Conservation (phyloP, 2,113 vertebrate genomes). For the Microtus richardsoni region DNA sequence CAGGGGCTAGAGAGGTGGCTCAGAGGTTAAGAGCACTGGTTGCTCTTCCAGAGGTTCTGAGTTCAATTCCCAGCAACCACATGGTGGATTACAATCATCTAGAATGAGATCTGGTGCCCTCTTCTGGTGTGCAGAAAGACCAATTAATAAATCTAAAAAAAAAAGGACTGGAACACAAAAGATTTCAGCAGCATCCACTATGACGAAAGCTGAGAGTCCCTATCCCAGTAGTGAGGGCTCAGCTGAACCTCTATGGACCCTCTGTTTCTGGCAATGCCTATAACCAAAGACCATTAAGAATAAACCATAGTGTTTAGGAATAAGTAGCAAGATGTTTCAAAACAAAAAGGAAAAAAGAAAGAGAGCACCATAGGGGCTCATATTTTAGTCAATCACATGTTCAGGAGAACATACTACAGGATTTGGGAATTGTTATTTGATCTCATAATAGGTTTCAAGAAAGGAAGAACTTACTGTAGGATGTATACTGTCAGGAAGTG, state of each 20-base stretch:
- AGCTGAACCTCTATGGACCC: neutral
- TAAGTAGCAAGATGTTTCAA: neutral
- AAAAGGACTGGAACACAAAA: neutral
- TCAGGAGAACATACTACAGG: neutral
- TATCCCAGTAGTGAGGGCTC: neutral
- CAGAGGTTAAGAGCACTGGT: no score
- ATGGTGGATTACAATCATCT: no score
- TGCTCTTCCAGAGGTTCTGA: no score
- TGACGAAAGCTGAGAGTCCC: neutral
- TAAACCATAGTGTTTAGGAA: neutral
- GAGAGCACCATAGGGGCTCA: neutral
- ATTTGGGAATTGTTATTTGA: conserved; percentile 3
- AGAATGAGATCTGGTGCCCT: no score
- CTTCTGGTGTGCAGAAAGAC: no score
- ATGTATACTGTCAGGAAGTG: neutral
- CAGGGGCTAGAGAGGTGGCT: no score
- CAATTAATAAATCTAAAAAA: no score
- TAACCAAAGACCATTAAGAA: neutral
- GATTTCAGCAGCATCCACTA: neutral
- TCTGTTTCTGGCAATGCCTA: neutral
- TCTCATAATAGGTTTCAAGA: neutral
- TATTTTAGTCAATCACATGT: neutral
- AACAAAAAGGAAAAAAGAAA: neutral
- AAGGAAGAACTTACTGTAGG: neutral
- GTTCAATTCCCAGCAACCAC: no score